Conservation (phyloP, 2,888 invertebrate species). For the Dinocampus coccinellae region DNA sequence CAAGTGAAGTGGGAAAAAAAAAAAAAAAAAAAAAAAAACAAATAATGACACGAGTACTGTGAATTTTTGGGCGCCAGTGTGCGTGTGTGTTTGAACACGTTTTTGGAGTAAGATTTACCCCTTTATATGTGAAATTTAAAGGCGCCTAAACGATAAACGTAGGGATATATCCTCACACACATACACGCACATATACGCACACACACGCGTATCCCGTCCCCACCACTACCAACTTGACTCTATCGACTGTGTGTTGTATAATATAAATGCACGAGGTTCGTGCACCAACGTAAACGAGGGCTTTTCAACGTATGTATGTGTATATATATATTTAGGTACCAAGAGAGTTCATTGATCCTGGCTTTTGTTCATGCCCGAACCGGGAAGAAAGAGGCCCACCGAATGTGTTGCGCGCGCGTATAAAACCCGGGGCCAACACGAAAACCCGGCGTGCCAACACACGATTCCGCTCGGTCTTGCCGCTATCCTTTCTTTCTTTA, state of each 20-base stretch:
- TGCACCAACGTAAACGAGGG: constrained; percentile 22
- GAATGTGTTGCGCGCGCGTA: constrained; percentile 15
- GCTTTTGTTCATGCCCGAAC: constrained; percentile 62
- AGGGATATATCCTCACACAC: not conserved
- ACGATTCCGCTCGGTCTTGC: constrained; percentile 13
- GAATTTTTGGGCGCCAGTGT: not conserved
- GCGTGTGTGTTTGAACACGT: not conserved
- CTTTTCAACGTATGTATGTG: not conserved
- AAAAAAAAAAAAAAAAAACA: not conserved
- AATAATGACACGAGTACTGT: not conserved
- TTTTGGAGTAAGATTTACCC: not conserved
- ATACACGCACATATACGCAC: not conserved
- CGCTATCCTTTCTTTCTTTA: not conserved
- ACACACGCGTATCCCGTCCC: not conserved
- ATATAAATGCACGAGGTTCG: constrained; percentile 15
- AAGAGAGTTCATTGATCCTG: constrained; percentile 55
- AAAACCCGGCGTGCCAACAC: constrained; percentile 31
- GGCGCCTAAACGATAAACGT: constrained; percentile 1
- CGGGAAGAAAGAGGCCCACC: constrained; percentile 44
- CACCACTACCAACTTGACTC: not conserved
- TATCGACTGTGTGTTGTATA: not conserved
- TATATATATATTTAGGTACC: constrained; percentile 32
- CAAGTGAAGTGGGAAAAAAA: not conserved
- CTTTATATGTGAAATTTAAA: not conserved
- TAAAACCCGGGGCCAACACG: constrained; percentile 25